phyloP scores from a whole-genome alignment of 2,113 vertebrate genomes.

The Eulemur rufifrons region DNA sequence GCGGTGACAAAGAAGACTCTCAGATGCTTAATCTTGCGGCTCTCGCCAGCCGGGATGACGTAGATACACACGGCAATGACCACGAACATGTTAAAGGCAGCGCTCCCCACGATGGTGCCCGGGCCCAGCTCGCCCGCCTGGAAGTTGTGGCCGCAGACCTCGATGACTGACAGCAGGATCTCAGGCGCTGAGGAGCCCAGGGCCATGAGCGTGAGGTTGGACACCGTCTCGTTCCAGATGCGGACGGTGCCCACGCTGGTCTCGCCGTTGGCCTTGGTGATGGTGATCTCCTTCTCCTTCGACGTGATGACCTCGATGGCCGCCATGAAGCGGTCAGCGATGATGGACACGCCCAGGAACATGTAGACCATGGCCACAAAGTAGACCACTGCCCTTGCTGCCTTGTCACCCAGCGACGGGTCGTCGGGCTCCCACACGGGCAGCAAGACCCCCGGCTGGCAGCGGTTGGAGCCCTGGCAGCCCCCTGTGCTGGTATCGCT shows the following conservation, averaged over 20 bases:
- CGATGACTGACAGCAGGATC: constrained; percentile 96
- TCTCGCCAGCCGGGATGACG: constrained; percentile 91
- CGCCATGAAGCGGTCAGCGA: constrained; percentile 98
- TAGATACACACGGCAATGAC: constrained; percentile 96
- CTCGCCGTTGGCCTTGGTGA: constrained; percentile 96
- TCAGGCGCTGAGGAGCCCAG: constrained; percentile 96
- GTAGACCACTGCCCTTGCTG: constrained; percentile 92
- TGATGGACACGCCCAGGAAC: constrained; percentile 98
- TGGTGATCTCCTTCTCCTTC: constrained; percentile 97
- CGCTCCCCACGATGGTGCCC: constrained; percentile 96
- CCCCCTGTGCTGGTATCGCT: constrained; percentile 37
- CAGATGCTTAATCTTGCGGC: constrained; percentile 95
- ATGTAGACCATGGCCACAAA: constrained; percentile 97
- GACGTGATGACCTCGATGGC: constrained; percentile 99
- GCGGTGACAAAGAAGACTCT: constrained; percentile 97
- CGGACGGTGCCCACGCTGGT: constrained; percentile 94
- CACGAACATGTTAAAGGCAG: constrained; percentile 99
- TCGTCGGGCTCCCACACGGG: constrained; percentile 90
- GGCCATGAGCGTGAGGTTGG: constrained; percentile 96
- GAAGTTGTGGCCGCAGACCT: constrained; percentile 95
- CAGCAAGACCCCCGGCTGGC: constrained; percentile 90
- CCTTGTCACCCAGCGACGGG: constrained; percentile 88
- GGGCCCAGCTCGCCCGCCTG: constrained; percentile 93
- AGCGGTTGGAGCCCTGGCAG: constrained; percentile 81
- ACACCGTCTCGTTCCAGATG: constrained; percentile 99